Evolutionary conservation across 2,888 invertebrate species (phyloP), one percentile per base, ranked within the genome.

Genomic region (Notodonta dromedarius): DNA sequence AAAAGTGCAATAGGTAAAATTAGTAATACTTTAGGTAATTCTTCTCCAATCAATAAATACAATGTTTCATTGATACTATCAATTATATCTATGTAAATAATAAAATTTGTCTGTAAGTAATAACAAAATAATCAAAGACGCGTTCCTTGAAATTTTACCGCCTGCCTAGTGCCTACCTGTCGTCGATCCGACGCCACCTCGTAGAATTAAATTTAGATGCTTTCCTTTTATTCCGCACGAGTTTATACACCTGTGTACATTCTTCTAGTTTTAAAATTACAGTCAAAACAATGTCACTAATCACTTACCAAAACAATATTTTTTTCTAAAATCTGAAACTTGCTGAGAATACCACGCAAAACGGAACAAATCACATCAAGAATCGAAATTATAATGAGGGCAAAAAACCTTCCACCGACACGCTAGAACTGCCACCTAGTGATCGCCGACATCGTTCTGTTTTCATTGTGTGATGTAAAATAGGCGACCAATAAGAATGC

Each of bases 341-440:
- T 81, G 78, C 76, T 64, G 67, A 79, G 77, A 87, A 86, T 77
- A 80, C 83, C 86, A 82, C 84, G 83, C 86, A 84, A 91, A 90
- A 87, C 85, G 85, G 86, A 87, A 89, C 90, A 89, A 86, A 84
- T 86, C 86, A 81, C 83, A 76, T 73, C 85, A 85, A 86, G 82
- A 86, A 87, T 86, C 86, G 82, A 86, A 88, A 83, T 83, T 84
- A 76, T 83, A 86, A 86, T 90, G 90, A 84, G 74, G 71, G 82
- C 85, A 89, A 90, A 91, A 90, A 90, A 83, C 79, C 78, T 79
- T 83, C 88, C 77, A 76, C 89, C 93, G 90, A 90, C 93, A 87
- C 64, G 66, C 70, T 63, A 62, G 63, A 57, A 70, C 72, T 78
- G 83, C 88, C 84, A 82, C 70, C 84, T 85, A 80, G 80, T 62